Evolutionary conservation across 2,888 invertebrate genomes (phyloP).

Genomic region (Palloptera scutellata): DNA sequence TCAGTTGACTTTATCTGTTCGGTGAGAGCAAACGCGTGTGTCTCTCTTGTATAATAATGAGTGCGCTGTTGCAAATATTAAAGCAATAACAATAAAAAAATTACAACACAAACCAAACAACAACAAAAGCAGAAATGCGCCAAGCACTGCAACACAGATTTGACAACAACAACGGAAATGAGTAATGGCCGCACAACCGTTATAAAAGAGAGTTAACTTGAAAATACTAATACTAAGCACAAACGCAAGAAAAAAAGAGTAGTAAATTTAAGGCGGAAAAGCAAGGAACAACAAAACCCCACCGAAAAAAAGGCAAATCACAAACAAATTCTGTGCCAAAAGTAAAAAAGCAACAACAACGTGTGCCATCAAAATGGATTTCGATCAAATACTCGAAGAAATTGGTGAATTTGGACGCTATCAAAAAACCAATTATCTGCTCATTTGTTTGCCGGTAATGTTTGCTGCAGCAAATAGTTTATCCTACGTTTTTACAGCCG

Average conservation of each 20-base stretch:
- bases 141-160: too few relatives aligned
- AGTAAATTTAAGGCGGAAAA: too few relatives aligned
- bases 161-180: too few relatives aligned
- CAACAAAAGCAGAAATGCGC: neutral
- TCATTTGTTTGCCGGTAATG: conserved; percentile 69
- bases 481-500: conserved; percentile 71
- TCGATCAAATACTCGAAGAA: conserved; percentile 70
- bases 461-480: conserved; percentile 71
- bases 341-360: neutral
- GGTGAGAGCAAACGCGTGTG: neutral
- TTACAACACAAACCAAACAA: neutral
- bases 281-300: too few relatives aligned
- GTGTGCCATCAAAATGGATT: conserved; percentile 65
- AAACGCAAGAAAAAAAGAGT: too few relatives aligned
- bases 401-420: conserved; percentile 70
- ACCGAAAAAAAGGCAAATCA: too few relatives aligned
- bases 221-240: too few relatives aligned
- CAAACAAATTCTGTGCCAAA: too few relatives aligned
- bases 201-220: too few relatives aligned
- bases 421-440: conserved; percentile 67
- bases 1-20: conserved; percentile 6
- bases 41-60: too few relatives aligned
- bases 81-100: neutral
- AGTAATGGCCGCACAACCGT: too few relatives aligned
- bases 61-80: too few relatives aligned